Evolutionary conservation across 2,797 vertebrate genomes (phyloP).

Genomic region (Myiothlypis coronata): DNA sequence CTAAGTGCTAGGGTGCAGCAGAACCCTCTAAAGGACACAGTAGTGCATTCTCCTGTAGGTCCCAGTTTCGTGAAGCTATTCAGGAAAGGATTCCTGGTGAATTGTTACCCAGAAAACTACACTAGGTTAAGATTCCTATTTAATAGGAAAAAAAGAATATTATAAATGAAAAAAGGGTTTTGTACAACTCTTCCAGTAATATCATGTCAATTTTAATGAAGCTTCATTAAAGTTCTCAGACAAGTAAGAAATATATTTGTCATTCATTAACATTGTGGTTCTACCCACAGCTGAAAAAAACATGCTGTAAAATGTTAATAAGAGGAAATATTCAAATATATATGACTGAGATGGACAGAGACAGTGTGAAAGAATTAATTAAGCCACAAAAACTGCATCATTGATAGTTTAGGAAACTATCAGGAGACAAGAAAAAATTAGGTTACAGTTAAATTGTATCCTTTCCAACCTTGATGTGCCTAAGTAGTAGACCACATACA

Average conservation of each 20-base stretch:
- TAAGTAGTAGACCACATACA: neutral
- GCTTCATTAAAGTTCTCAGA: conserved; percentile 46
- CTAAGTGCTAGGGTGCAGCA: conserved; percentile 33
- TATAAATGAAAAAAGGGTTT: neutral
- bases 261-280: conserved; percentile 46
- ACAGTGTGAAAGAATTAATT: conserved; percentile 37
- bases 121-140: conserved; percentile 18
- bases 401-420: conserved; percentile 4
- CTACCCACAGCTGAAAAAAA: conserved; percentile 58
- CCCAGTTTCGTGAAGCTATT: conserved; percentile 21
- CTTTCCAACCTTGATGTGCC: conserved; percentile 37
- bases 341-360: neutral
- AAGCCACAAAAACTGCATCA: neutral
- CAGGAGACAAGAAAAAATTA: neutral
- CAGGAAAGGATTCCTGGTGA: conserved; percentile 13
- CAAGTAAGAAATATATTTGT: conserved; percentile 53
- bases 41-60: neutral
- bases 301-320: conserved; percentile 44
- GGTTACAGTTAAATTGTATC: neutral
- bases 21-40: conserved; percentile 31
- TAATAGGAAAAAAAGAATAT: conserved; percentile 15
- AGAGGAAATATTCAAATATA: conserved; percentile 34
- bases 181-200: conserved; percentile 12
- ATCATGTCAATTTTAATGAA: conserved; percentile 54
- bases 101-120: conserved; percentile 20